Conservation (phyloP, 1,140 invertebrate genomes). For the Metopolophium dirhodum region DNA sequence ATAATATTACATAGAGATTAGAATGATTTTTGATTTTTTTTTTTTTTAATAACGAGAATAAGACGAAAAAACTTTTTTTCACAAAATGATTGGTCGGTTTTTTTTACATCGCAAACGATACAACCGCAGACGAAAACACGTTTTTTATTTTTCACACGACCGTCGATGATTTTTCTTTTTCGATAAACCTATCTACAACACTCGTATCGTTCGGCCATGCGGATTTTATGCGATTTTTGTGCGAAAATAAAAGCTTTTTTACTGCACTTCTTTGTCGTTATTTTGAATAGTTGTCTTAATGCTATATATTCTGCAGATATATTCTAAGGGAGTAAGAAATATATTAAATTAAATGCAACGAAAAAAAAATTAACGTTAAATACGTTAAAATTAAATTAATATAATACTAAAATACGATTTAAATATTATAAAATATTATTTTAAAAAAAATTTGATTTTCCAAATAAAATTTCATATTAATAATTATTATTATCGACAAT, state of each 20-base stretch:
- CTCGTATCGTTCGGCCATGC: not conserved
- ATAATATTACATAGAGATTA: constrained; percentile 12
- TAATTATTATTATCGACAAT: constrained; percentile 36
- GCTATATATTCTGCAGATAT: too few species aligned
- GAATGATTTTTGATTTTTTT: constrained; percentile 5
- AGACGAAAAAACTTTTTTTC: not conserved
- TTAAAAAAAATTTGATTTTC: not conserved
- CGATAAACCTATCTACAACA: not conserved
- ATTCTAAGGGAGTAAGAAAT: not conserved
- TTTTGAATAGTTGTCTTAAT: constrained; percentile 19
- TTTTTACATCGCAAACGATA: not conserved
- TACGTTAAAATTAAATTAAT: not conserved
- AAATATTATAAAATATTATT: not conserved
- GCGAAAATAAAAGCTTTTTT: constrained; percentile 41
- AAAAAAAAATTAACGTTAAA: not conserved
- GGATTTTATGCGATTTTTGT: constrained; percentile 21
- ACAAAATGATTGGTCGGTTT: not conserved
- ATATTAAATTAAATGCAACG: not conserved
- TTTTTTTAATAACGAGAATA: not conserved
- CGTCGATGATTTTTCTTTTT: not conserved
- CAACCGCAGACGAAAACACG: not conserved
- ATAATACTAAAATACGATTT: not conserved
- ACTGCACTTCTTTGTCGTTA: constrained; percentile 29
- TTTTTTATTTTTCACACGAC: not conserved
- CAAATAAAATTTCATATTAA: constrained; percentile 23